These are phyloP conservation scores for Aphis craccivora DNA, from an alignment of 1,140 invertebrate species.

Conservation along the genomic window DNA sequence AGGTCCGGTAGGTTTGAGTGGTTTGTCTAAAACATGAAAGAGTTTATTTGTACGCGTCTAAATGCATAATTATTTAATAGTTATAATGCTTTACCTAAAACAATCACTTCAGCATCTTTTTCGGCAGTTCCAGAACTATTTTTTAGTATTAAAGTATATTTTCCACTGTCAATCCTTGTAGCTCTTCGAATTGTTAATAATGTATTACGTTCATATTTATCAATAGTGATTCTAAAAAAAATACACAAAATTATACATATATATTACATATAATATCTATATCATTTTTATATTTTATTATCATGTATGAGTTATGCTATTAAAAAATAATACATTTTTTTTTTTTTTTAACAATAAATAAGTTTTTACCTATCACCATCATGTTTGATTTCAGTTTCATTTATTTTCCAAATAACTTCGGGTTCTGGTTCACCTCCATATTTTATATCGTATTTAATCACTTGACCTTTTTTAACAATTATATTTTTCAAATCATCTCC, in stretches of 20 bases:
- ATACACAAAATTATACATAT: background rate
- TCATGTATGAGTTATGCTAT: background rate
- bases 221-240: slow-evolving; percentile 75
- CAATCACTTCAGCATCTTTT: slow-evolving; percentile 84
- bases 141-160: slow-evolving; percentile 83
- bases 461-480: slow-evolving; percentile 92
- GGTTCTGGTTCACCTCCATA: slow-evolving; percentile 95
- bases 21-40: slow-evolving; percentile 73
- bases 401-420: slow-evolving; percentile 82
- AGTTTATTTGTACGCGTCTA: background rate
- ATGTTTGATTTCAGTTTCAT: slow-evolving; percentile 77
- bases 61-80: background rate
- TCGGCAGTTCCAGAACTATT: slow-evolving; percentile 87
- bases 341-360: background rate
- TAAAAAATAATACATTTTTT: background rate
- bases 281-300: background rate
- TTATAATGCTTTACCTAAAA: slow-evolving; percentile 72
- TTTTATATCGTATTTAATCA: slow-evolving; percentile 91
- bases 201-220: slow-evolving; percentile 89
- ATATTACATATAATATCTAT: no score
- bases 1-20: slow-evolving; percentile 83
- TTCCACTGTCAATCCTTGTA: slow-evolving; percentile 86
- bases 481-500: slow-evolving; percentile 85
- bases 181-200: slow-evolving; percentile 88
- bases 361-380: slow-evolving; percentile 67